These are phyloP conservation scores for Sitophilus oryzae DNA, from an alignment of 1,140 invertebrate species.

Conservation along the genomic window DNA sequence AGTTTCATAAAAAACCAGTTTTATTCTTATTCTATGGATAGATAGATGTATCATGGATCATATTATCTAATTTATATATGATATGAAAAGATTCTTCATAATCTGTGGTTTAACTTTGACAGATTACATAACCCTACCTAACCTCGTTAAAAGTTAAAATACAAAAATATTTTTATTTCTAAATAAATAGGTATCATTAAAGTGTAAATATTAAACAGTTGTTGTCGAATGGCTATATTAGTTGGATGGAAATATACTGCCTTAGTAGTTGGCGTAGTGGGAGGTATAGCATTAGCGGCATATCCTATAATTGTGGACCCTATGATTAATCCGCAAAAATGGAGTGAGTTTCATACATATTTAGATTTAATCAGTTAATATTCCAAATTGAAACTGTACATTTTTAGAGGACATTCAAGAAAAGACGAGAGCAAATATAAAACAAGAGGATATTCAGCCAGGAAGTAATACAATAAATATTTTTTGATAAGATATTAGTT, in stretches of 20 bases:
- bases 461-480: constrained; percentile 49
- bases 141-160: neutral
- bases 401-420: constrained; percentile 58
- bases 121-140: neutral
- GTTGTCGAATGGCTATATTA: constrained; percentile 9
- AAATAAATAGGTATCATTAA: neutral
- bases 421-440: constrained; percentile 50
- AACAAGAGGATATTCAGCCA: constrained; percentile 61
- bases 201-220: neutral
- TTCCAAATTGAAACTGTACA: constrained; percentile 1
- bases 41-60: too few relatives aligned
- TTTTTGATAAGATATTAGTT: neutral
- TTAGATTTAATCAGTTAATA: constrained; percentile 1
- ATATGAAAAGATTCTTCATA: too few relatives aligned
- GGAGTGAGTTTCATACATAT: constrained; percentile 47
- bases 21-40: too few relatives aligned
- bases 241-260: constrained; percentile 54
- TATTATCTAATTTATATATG: too few relatives aligned
- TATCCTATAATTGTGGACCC: constrained; percentile 63
- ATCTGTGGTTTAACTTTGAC: too few relatives aligned
- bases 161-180: neutral
- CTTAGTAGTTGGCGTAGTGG: constrained; percentile 55
- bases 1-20: too few relatives aligned
- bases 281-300: constrained; percentile 49
- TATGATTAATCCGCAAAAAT: constrained; percentile 57